These are phyloP conservation scores for Aspidoscelis tigris DNA, from an alignment of 2,113 vertebrate species.

Conservation along the genomic window DNA sequence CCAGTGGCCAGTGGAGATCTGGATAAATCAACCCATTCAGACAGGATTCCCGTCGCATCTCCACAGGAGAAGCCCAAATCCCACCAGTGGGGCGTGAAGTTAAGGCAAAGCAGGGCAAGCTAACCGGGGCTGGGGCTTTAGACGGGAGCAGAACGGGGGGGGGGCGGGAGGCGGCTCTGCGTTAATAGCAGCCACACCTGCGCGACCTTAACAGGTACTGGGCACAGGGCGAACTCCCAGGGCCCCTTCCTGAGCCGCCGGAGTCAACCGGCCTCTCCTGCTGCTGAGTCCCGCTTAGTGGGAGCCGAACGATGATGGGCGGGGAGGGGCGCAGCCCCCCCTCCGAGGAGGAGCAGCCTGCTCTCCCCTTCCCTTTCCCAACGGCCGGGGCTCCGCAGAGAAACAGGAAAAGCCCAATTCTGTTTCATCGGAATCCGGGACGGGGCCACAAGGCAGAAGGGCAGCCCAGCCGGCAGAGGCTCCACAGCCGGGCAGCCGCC, in stretches of 20 bases:
- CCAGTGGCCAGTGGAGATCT: neutral
- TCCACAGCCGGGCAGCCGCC: no score
- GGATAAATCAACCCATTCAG: slow-evolving; percentile 15
- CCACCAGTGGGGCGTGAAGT: neutral
- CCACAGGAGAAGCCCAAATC: neutral
- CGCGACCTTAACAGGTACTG: no score
- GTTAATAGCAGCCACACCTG: neutral
- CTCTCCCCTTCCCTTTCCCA: neutral
- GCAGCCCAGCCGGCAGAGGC: no score
- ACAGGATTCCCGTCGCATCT: neutral
- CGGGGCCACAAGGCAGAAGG: no score
- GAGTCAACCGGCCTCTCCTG: neutral
- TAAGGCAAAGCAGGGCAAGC: neutral
- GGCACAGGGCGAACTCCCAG: neutral
- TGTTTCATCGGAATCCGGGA: no score
- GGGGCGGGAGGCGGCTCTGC: neutral
- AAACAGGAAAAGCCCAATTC: no score
- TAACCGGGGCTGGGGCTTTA: neutral
- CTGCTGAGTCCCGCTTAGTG: neutral
- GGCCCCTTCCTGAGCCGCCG: neutral
- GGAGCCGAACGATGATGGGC: no score
- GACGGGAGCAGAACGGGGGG: neutral
- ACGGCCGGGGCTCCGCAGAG: neutral
- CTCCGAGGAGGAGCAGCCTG: neutral
- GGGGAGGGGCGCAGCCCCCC: no score